Evolutionary conservation across 1,140 invertebrate genomes (phyloP).

Genomic region (Goniozus legneri): DNA sequence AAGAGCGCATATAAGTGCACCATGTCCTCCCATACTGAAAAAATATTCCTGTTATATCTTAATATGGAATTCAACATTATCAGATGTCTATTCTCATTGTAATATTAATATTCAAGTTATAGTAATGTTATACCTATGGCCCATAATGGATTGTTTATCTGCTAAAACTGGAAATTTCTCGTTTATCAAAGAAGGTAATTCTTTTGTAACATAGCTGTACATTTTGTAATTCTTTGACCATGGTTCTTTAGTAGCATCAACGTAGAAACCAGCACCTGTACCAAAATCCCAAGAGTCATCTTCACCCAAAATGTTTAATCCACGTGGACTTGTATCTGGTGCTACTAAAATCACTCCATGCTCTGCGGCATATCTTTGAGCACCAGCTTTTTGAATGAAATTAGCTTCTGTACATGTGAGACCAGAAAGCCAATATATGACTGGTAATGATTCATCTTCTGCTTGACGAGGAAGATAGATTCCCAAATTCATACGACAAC

Average conservation of each 20-base stretch:
- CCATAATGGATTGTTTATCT: slow-evolving; percentile 75
- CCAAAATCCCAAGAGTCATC: slow-evolving; percentile 93
- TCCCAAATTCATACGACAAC: slow-evolving; percentile 92
- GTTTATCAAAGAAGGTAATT: slow-evolving; percentile 78
- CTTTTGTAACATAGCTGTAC: slow-evolving; percentile 94
- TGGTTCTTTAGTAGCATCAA: slow-evolving; percentile 86
- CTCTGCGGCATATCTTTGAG: slow-evolving; percentile 82
- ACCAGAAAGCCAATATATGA: slow-evolving; percentile 92
- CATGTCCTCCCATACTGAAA: slow-evolving; percentile 95
- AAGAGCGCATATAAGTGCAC: slow-evolving; percentile 86
- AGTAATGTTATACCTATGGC: slow-evolving; percentile 65
- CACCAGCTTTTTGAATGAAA: slow-evolving; percentile 93
- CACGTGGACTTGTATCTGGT: slow-evolving; percentile 95
- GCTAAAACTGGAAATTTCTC: slow-evolving; percentile 66
- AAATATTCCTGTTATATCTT: slow-evolving; percentile 13
- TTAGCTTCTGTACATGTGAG: slow-evolving; percentile 95
- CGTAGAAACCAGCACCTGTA: slow-evolving; percentile 91
- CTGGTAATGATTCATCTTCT: slow-evolving; percentile 66
- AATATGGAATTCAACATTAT: neutral
- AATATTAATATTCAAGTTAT: slow-evolving; percentile 4
- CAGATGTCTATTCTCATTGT: neutral
- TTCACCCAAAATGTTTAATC: slow-evolving; percentile 84
- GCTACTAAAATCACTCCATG: slow-evolving; percentile 81
- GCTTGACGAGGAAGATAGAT: slow-evolving; percentile 81
- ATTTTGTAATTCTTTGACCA: slow-evolving; percentile 95